phyloP scores from a whole-genome alignment of 2,113 vertebrate genomes.

The Sinocyclocheilus anshuiensis region DNA sequence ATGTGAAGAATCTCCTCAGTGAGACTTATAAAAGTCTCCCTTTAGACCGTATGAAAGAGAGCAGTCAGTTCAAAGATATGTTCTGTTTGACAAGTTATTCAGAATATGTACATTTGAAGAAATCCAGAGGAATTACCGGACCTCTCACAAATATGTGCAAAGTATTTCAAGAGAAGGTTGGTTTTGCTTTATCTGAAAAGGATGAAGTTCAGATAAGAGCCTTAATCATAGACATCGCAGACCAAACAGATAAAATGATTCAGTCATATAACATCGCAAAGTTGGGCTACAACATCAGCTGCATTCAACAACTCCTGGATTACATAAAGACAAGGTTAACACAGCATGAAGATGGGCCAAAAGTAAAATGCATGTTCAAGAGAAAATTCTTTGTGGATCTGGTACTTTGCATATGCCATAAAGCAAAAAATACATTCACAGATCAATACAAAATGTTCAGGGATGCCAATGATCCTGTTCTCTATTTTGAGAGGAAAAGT shows the following conservation, averaged over 20 bases:
- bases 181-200: not conserved
- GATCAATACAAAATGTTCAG: conserved; percentile 60
- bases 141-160: rapidly evolving
- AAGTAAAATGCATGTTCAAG: conserved; percentile 22
- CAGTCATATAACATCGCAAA: not conserved
- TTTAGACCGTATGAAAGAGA: not conserved
- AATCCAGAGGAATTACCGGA: not conserved
- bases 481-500: conserved; percentile 66
- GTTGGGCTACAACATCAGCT: conserved; percentile 36
- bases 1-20: conserved; percentile 59
- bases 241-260: not conserved
- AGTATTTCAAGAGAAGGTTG: rapidly evolving
- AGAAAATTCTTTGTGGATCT: conserved; percentile 57
- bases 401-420: not conserved
- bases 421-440: conserved; percentile 55
- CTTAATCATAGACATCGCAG: not conserved
- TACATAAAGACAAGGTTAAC: conserved; percentile 40
- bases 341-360: not conserved
- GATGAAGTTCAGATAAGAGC: not conserved
- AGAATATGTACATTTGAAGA: not conserved
- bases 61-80: not conserved
- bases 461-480: conserved; percentile 62
- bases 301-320: conserved; percentile 58
- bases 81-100: not conserved
- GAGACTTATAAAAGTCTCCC: conserved; percentile 28